Conservation (phyloP, 2,113 vertebrate species). For the Xiphophorus hellerii region DNA sequence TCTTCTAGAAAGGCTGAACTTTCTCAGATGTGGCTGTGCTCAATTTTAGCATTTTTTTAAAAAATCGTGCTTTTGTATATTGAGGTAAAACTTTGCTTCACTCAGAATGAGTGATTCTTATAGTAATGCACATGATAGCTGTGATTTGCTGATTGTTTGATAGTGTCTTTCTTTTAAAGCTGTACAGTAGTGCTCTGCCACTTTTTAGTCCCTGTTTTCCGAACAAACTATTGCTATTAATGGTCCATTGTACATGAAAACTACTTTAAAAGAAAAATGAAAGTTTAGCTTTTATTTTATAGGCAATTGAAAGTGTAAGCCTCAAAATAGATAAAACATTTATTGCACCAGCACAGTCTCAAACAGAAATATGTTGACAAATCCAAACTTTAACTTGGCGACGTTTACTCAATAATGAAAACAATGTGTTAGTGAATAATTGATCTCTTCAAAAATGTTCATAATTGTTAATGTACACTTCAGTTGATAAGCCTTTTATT, state of each 20-base stretch:
- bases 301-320: too few relatives aligned
- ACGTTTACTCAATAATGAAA: neutral
- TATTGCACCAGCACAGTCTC: neutral
- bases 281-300: neutral
- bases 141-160: slow-evolving; percentile 12
- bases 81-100: slow-evolving; percentile 15
- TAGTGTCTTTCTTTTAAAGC: slow-evolving; percentile 7
- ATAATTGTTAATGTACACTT: too few relatives aligned
- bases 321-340: neutral
- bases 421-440: too few relatives aligned
- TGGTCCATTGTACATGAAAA: neutral
- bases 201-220: slow-evolving; percentile 10
- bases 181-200: slow-evolving; percentile 7
- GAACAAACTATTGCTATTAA: neutral
- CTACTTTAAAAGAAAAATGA: neutral
- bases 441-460: too few relatives aligned
- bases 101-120: slow-evolving; percentile 1
- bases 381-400: neutral
- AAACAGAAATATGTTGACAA: neutral
- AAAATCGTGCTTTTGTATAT: slow-evolving; percentile 15
- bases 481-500: too few relatives aligned
- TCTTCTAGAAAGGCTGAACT: slow-evolving; percentile 42
- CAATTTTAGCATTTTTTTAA: slow-evolving; percentile 30
- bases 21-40: slow-evolving; percentile 26
- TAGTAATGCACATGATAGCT: slow-evolving; percentile 14